Conservation (phyloP, 1,140 invertebrate genomes). For the Leguminivora glycinivorella region DNA sequence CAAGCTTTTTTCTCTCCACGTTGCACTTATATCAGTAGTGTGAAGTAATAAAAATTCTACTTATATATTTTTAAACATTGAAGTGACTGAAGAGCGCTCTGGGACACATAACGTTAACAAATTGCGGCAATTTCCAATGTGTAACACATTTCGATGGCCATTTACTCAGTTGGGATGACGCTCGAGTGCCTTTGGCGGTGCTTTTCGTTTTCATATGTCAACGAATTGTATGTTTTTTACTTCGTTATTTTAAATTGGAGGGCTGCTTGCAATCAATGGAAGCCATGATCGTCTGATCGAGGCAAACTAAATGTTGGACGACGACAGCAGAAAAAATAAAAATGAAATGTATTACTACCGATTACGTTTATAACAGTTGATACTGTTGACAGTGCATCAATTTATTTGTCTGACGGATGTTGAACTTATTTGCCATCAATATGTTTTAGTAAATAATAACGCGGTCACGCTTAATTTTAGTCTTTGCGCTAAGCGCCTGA, state of each 20-base stretch:
- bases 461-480: too few relatives aligned
- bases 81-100: slow-evolving; percentile 46
- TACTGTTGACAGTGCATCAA: too few relatives aligned
- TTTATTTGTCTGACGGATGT: too few relatives aligned
- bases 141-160: slow-evolving; percentile 60
- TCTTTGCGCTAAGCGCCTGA: too few relatives aligned
- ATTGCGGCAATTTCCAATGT: slow-evolving; percentile 66
- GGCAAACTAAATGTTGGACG: neutral
- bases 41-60: slow-evolving; percentile 43
- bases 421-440: too few relatives aligned
- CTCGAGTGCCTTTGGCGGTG: slow-evolving; percentile 27
- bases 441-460: too few relatives aligned
- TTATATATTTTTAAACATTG: slow-evolving; percentile 56
- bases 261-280: slow-evolving; percentile 5
- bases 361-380: too few relatives aligned
- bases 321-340: too few relatives aligned
- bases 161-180: slow-evolving; percentile 43
- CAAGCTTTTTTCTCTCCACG: too few relatives aligned
- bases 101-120: slow-evolving; percentile 64
- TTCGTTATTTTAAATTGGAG: slow-evolving; percentile 29
- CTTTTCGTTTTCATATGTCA: slow-evolving; percentile 29
- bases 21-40: neutral
- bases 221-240: slow-evolving; percentile 10
- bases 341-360: too few relatives aligned
- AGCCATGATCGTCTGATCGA: neutral